Evolutionary conservation across 2,797 vertebrate species (phyloP), one percentile per base, ranked within the genome.

Genomic region (Syndactyla subalaris): DNA sequence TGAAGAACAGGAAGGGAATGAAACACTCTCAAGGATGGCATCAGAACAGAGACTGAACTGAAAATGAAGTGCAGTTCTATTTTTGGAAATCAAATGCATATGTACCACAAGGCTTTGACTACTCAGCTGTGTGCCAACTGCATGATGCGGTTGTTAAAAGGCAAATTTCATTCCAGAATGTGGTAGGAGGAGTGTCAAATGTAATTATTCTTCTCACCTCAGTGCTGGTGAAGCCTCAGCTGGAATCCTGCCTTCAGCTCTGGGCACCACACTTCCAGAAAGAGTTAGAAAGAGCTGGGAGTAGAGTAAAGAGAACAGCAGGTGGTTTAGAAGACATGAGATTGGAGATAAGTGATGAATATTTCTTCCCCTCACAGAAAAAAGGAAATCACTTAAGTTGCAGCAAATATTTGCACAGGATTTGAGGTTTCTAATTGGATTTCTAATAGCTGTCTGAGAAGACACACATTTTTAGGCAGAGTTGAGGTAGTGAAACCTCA

Each of bases 211-310:
- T 55, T 36, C 84, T 76, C 48, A 62, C 84, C 66, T 84, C 19
- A 0, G 16, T 45, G 88, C 58, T 95, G 77, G 39, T 88, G 76
- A 92, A 78, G 43, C 58, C 82, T 68, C 76, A 92, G 73, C 79
- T 93, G 89, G 92, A 95, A 84, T 84, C 43, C 38, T 58, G 66
- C 83, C 76, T 78, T 76, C 70, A 62, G 85, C 51, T 81, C 36
- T 48, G 83, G 63, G 76, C 30, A 72, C 54, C 6, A 21, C 26
- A 10, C 39, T 88, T 86, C 49, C 83, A 80, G 52, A 71, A 85
- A 29, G 59, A 74, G 16, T 79, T 85, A 75, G 55, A 65, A 81
- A 70, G 41, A 83, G 54, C 62, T 89, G 70, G 71, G 73, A 83
- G 52, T 11, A 77, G 45, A 49, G 32, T 63, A 85, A 74, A 88